Percentiles rank a stretch among this genome's conserved stretches.
phyloP scores from a whole-genome alignment of 2,888 invertebrate genomes.

The Belgica antarctica region DNA sequence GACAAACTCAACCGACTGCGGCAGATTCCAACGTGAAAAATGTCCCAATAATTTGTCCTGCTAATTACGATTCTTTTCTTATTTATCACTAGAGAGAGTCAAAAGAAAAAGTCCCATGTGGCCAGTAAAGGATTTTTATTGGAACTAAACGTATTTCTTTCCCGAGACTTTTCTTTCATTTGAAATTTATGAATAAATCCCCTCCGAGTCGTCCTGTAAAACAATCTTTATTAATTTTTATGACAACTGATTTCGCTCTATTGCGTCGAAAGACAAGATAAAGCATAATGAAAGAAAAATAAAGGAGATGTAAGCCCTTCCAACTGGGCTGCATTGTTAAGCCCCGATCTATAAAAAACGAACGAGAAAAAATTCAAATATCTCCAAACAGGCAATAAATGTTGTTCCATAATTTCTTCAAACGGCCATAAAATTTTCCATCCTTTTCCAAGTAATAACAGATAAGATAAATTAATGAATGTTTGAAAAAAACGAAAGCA shows the following conservation, averaged over 20 bases:
- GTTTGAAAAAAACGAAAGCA: not conserved
- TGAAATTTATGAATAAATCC: constrained; percentile 12
- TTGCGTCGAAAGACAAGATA: constrained; percentile 12
- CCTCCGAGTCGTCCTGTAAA: not conserved
- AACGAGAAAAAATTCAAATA: constrained; percentile 16
- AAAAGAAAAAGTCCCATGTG: constrained; percentile 33
- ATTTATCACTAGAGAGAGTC: constrained; percentile 24
- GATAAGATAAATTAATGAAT: constrained; percentile 43
- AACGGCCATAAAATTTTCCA: constrained; percentile 31
- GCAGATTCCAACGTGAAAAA: constrained; percentile 5
- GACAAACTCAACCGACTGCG: not conserved
- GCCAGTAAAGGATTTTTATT: constrained; percentile 36
- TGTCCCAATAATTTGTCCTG: constrained; percentile 38
- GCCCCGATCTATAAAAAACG: constrained; percentile 22
- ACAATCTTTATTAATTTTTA: constrained; percentile 41
- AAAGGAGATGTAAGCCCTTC: not conserved
- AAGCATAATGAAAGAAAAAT: constrained; percentile 37
- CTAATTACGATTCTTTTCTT: constrained; percentile 28
- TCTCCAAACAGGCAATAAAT: constrained; percentile 37
- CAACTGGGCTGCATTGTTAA: not conserved
- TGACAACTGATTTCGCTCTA: constrained; percentile 30
- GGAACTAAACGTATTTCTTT: constrained; percentile 24
- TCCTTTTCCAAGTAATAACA: constrained; percentile 31
- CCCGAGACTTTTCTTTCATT: not conserved
- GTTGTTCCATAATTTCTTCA: constrained; percentile 32